Conservation (phyloP, 2,113 vertebrate genomes). For the Gadus chalcogrammus region DNA sequence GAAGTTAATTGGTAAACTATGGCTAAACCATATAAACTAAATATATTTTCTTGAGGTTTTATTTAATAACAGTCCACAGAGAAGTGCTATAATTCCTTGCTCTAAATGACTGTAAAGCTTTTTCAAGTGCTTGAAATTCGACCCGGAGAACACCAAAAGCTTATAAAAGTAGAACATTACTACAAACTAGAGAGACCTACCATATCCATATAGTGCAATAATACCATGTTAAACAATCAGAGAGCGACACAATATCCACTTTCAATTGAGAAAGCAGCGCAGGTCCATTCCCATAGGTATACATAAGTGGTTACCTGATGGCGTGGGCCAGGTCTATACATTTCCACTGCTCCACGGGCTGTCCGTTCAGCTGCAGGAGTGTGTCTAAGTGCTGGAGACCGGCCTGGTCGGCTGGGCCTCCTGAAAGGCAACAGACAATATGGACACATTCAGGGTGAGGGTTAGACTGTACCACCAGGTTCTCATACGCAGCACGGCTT, state of each 20-base stretch:
- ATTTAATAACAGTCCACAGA: no score
- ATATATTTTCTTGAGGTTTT: no score
- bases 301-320: conserved; percentile 76
- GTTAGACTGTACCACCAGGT: background rate
- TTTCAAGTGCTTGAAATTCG: no score
- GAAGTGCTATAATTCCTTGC: no score
- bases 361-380: conserved; percentile 87
- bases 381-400: conserved; percentile 91
- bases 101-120: no score
- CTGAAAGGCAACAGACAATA: conserved; percentile 55
- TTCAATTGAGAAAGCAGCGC: background rate
- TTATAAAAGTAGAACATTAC: no score
- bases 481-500: no score
- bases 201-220: background rate
- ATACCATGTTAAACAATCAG: no score
- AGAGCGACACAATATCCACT: no score
- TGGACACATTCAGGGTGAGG: background rate
- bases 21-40: no score
- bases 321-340: conserved; percentile 91
- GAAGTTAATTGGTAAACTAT: no score
- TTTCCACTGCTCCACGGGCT: conserved; percentile 93
- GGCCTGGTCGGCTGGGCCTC: conserved; percentile 88
- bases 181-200: background rate
- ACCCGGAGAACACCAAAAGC: no score
- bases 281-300: background rate